Evolutionary conservation across 1,140 invertebrate species (phyloP), one percentile per base, ranked within the genome.

Genomic region (Vollenhovia emeryi): DNA sequence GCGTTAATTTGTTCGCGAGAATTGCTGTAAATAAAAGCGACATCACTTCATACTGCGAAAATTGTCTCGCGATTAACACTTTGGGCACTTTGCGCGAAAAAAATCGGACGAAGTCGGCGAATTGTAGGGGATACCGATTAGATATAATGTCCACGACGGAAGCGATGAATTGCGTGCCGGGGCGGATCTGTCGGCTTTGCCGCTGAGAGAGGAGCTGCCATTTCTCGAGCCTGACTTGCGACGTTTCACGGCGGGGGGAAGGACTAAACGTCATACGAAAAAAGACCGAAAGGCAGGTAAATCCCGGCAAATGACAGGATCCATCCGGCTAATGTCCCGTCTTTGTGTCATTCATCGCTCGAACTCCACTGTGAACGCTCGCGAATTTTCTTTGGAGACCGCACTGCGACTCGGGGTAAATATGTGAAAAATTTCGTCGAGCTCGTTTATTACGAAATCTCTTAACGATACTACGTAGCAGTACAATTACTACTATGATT

Each of bases 301-400:
- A 74, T 82, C 82, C 57, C 40, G 75, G 75, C 69, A 90, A 90
- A 87, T 71, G 80, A 90, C 88, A 73, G 82, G 64, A 90, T 90
- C 80, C 48, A 75, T 74, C 79, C 80, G 33, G 69, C 85, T 90
- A 90, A 90, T 90, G 85, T 85, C 69, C 88, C 52, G 75, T 45
- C 88, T 90, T 89, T 90, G 82, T 90, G 76, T 73, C 89, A 86
- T 84, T 87, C 88, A 74, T 84, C 88, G 84, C 55, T n/a, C 62
- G 45, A 60, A 75, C 55, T 85, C 68, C 83, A 57, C 60, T 40
- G n/a, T 68, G 75, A 82, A 71, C n/a, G 24, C 55, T 57, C n/a
- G 68, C 55, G 57, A 86, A 83, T 83, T 40, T 45, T 3, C 45
- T 1, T 64, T 62, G 55, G 3, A 36, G 68, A 18, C 60, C 24